Evolutionary conservation across 2,888 invertebrate genomes (phyloP).

Genomic region (Hirtodrosophila duncani): DNA sequence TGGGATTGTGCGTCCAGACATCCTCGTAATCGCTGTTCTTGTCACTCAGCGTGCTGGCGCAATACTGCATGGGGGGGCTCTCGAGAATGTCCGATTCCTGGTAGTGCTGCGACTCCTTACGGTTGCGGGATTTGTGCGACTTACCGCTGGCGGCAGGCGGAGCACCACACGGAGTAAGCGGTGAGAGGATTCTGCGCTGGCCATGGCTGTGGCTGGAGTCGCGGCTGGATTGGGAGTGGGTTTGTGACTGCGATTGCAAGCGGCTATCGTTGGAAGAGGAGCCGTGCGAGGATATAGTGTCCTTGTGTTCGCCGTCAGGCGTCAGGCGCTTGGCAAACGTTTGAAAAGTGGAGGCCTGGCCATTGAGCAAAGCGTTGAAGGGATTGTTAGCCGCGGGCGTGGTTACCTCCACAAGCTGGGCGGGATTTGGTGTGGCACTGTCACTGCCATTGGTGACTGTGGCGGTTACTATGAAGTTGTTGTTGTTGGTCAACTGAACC

Average conservation of each 20-base stretch:
- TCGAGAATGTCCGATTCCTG: conserved; percentile 91
- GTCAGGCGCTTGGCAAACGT: conserved; percentile 85
- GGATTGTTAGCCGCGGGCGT: conserved; percentile 75
- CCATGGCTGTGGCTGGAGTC: conserved; percentile 80
- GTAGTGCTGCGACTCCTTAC: conserved; percentile 84
- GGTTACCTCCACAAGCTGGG: conserved; percentile 76
- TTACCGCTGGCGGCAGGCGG: conserved; percentile 61
- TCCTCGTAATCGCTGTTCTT: conserved; percentile 97
- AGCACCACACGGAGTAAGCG: conserved; percentile 50
- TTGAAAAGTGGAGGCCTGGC: conserved; percentile 78
- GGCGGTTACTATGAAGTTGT: conserved; percentile 90
- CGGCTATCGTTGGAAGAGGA: conserved; percentile 77
- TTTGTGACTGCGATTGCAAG: conserved; percentile 72
- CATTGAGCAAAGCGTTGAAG: conserved; percentile 63
- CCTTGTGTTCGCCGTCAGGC: conserved; percentile 82
- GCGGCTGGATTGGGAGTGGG: conserved; percentile 79
- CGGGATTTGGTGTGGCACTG: conserved; percentile 23
- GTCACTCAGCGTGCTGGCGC: conserved; percentile 91
- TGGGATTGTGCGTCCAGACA: conserved; percentile 88
- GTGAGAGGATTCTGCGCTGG: conserved; percentile 75
- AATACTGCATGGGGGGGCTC: conserved; percentile 90
- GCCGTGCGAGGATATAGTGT: conserved; percentile 84
- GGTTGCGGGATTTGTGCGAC: conserved; percentile 79
- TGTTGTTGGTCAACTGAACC: conserved; percentile 81
- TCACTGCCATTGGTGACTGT: conserved; percentile 82